A percentile compares a stretch with the other conserved stretches of the same genome.
Evolutionary conservation across 2,113 vertebrate genomes (phyloP).

Genomic region (Silurus glanis): DNA sequence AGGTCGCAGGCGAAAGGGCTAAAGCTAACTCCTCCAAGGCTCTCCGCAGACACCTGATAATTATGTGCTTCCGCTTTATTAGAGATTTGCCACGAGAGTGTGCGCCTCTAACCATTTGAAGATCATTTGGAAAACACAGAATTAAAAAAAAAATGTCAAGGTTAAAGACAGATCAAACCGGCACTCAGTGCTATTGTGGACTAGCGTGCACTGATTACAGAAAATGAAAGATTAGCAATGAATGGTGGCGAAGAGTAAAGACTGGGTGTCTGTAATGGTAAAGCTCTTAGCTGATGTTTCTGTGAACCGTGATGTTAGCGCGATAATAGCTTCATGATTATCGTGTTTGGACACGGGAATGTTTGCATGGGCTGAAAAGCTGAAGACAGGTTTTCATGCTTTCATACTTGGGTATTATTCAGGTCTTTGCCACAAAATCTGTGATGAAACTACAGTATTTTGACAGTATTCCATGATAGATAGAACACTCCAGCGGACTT

Average conservation of each 20-base stretch:
- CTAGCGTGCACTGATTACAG: not conserved
- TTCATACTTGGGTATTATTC: not conserved
- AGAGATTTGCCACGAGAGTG: not conserved
- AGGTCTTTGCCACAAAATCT: not conserved
- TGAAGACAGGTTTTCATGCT: not conserved
- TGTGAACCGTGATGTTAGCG: not conserved
- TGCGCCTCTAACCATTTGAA: slow-evolving; percentile 41
- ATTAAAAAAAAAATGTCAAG: not conserved
- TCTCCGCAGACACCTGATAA: slow-evolving; percentile 35
- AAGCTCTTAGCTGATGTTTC: slow-evolving; percentile 1
- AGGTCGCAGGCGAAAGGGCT: slow-evolving; percentile 38
- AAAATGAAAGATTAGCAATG: slow-evolving; percentile 19
- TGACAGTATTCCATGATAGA: no score
- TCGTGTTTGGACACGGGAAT: not conserved
- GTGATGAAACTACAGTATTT: no score
- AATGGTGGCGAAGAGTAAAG: slow-evolving; percentile 1
- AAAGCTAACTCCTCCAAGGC: slow-evolving; percentile 30
- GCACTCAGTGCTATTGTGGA: not conserved
- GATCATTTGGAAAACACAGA: slow-evolving; percentile 38
- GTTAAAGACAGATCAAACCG: slow-evolving; percentile 18
- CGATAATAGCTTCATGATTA: not conserved
- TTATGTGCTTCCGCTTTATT: slow-evolving; percentile 36
- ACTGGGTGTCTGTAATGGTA: not conserved
- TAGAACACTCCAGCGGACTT: no score
- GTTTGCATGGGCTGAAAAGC: not conserved